Evolutionary conservation across 2,797 vertebrate genomes (phyloP).

Genomic region (Anomalospiza imberbis): DNA sequence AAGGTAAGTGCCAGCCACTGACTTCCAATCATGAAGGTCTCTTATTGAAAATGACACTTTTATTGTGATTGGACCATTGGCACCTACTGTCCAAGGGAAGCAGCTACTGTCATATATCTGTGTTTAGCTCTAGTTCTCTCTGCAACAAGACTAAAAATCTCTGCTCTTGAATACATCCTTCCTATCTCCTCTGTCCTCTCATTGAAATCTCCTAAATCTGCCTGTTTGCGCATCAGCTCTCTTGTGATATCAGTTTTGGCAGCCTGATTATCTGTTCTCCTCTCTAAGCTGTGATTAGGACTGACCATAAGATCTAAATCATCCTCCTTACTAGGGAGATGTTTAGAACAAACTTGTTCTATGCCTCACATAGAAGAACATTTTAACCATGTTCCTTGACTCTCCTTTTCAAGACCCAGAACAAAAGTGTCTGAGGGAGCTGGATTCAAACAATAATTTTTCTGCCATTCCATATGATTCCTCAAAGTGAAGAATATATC

Average conservation of each 20-base stretch:
- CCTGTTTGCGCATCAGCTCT: accelerated
- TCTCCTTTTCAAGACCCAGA: not conserved
- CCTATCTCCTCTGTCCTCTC: not conserved
- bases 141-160: not conserved
- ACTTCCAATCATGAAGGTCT: not conserved
- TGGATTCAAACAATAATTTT: not conserved
- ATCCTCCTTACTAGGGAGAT: not conserved
- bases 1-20: not conserved
- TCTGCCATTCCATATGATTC: not conserved
- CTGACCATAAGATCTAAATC: too few relatives aligned
- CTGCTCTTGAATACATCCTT: not conserved
- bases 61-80: not conserved
- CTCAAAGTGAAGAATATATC: not conserved
- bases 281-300: not conserved
- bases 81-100: not conserved
- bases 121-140: not conserved
- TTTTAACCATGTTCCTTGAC: not conserved
- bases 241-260: not conserved
- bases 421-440: not conserved
- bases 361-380: not conserved
- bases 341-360: not conserved
- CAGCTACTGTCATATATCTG: not conserved
- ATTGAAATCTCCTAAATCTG: not conserved
- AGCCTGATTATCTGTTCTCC: not conserved
- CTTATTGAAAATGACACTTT: not conserved